These are phyloP conservation scores for Lanius ludovicianus DNA, from an alignment of 2,113 vertebrate genomes.

Conservation along the genomic window DNA sequence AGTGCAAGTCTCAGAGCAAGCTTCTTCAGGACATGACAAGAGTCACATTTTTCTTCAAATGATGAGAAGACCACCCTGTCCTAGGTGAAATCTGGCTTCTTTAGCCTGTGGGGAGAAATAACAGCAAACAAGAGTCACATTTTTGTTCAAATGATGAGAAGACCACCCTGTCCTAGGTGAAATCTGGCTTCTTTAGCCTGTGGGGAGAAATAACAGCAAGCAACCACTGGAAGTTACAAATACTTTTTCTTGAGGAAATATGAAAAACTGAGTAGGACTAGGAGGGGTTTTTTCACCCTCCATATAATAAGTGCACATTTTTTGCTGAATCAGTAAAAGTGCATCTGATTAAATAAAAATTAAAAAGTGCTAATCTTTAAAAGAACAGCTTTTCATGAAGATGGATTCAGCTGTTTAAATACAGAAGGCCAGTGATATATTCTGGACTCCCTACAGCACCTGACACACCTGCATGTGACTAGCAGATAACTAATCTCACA, in stretches of 20 bases:
- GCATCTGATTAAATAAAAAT: neutral
- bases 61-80: neutral
- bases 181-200: neutral
- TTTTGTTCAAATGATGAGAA: neutral
- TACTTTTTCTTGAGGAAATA: neutral
- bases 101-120: neutral
- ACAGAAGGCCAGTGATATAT: too few relatives aligned
- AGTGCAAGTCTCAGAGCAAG: neutral
- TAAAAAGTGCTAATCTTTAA: neutral
- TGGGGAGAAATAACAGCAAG: neutral
- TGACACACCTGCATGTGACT: neutral
- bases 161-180: neutral
- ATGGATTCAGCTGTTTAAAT: neutral
- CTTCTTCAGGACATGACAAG: neutral
- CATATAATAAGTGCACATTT: neutral
- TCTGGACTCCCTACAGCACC: neutral
- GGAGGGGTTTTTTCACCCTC: neutral
- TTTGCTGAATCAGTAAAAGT: neutral
- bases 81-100: neutral
- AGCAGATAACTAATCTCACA: neutral
- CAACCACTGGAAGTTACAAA: neutral
- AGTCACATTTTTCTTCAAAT: neutral
- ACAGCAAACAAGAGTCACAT: neutral
- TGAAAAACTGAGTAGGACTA: neutral
- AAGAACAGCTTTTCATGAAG: neutral